Evolutionary conservation across 2,113 vertebrate genomes (phyloP), one percentile per base, ranked within the genome.

Genomic region (Mormoops blainvillei): DNA sequence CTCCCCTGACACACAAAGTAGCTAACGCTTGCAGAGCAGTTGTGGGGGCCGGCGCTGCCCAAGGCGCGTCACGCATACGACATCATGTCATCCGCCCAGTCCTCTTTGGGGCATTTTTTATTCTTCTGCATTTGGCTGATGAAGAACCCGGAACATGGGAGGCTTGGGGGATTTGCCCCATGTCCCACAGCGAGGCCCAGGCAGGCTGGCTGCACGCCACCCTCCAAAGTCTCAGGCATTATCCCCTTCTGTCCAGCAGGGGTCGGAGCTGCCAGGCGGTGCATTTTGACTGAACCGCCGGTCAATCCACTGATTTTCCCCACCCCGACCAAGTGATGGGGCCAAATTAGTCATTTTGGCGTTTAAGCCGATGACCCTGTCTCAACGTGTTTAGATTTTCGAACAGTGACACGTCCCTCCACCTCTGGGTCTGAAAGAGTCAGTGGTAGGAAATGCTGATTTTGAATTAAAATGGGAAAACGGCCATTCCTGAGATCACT

Each of bases 231-330:
- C 22, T 43, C 4, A 11, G 4, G 84, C 38, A 3, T 9, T 2
- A 0, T 45, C 36, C 24, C 81, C 31, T 31, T n/a, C 26, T 31
- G 11, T n/a, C 77, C 65, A 41, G 70, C 50, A 6, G 50, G 36
- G 18, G 1, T 36, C 16, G 24, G 28, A 36, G 43, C 28, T 3
- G 31, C 85, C 7, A 20, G 73, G 19, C 1, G 0, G 33, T 1
- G 0, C 3, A 0, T 38, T 54, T 14, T 22, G 15, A 38, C 18
- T 7, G 28, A 63, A 12, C 4, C 4, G 1, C 18, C 1, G 0
- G 33, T 78, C 54, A 13, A 0, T 24, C 43, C 36, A 16, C 36
- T 8, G 38, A 4, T 9, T 0, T 36, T 36, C 52, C 68, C 33
- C 20, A 15, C 18, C 1, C 26, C 0, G 0, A 52, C 24, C 24